Conservation (phyloP, 1,140 invertebrate species). For the Temnothorax longispinosus region DNA sequence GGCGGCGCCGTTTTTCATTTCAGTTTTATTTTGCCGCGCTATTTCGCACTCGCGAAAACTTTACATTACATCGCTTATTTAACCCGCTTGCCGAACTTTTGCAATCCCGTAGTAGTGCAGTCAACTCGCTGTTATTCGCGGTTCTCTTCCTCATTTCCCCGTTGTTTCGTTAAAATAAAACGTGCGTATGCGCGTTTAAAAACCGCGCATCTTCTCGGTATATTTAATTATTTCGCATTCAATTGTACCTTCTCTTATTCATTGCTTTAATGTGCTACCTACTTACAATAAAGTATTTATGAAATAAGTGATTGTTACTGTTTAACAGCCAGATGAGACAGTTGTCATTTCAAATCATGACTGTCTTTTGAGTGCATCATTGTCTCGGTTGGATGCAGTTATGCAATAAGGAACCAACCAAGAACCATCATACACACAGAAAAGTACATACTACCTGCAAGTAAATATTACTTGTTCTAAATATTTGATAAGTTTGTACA, state of each 20-base stretch:
- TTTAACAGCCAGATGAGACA: neutral
- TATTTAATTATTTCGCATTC: slow-evolving; percentile 7
- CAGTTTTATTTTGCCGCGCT: slow-evolving; percentile 40
- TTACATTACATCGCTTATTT: slow-evolving; percentile 60
- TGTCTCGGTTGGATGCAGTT: too few relatives aligned
- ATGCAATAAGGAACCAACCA: too few relatives aligned
- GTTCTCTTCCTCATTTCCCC: slow-evolving; percentile 29
- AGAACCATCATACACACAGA: too few relatives aligned
- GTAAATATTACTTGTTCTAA: too few relatives aligned
- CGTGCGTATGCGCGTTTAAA: neutral
- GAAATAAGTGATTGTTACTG: neutral
- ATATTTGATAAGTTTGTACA: too few relatives aligned
- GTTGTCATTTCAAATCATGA: neutral
- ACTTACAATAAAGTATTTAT: neutral
- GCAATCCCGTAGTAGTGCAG: slow-evolving; percentile 45
- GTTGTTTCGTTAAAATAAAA: slow-evolving; percentile 47
- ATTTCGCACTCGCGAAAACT: slow-evolving; percentile 1
- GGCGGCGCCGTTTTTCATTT: slow-evolving; percentile 38
- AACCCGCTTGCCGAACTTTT: slow-evolving; percentile 46
- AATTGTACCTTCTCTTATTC: neutral
- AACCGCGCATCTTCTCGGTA: neutral
- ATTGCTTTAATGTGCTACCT: neutral
- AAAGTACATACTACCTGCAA: too few relatives aligned
- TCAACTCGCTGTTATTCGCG: slow-evolving; percentile 41
- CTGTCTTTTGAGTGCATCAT: too few relatives aligned